Base-by-base conservation (phyloP, 92 coral and sea anemone species). In the Pocillopora meandrina region DNA sequence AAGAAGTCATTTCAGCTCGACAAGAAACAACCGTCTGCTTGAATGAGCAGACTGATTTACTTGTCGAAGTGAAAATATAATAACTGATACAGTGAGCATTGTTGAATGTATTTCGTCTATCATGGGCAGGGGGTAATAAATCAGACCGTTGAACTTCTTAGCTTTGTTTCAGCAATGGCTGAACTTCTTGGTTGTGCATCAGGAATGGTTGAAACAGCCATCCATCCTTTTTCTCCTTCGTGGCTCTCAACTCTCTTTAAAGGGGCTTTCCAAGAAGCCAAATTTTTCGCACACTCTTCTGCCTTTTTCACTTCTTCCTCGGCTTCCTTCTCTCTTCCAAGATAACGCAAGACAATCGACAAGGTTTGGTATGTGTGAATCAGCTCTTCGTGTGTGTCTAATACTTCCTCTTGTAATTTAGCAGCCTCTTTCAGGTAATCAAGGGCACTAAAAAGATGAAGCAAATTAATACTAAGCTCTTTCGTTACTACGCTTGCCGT, bases 251-350 rank as follows among this genome's bases (percentile, higher is more conserved):
- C 1, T 16, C 4, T 61, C 5, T 76, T 21, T 17, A 76, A 19
- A 60, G 57, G 69, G 35, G 61, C 80, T 34, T 76, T 67, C 36
- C 60, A 61, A 8, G 68, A 9, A 76, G 18, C 80, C 80, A 34
- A 58, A 8, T 15, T 76, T 61, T 76, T 60, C 26, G 57, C 69
- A 61, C 80, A 76, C 80, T 76, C 69, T 2, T 56, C 69, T 12
- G 80, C 80, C 49, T 16, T 55, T 59, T 76, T 61, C 49, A 14
- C 55, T 68, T 79, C 84, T 61, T 3, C 52, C 12, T 79, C 62
- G 47, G 84, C 84, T 14, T 79, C 84, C 21, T 79, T 63, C 0
- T 65, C 14, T 49, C 49, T 35, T 16, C 84, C 84, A 35, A 79
- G 74, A 6, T 20, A 61, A 6, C 15, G 20, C 14, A 65, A 36